Percentiles rank a stretch among this genome's conserved stretches.
Conservation (phyloP, 92 coral and sea anemone species). For the Porites divaricata region DNA sequence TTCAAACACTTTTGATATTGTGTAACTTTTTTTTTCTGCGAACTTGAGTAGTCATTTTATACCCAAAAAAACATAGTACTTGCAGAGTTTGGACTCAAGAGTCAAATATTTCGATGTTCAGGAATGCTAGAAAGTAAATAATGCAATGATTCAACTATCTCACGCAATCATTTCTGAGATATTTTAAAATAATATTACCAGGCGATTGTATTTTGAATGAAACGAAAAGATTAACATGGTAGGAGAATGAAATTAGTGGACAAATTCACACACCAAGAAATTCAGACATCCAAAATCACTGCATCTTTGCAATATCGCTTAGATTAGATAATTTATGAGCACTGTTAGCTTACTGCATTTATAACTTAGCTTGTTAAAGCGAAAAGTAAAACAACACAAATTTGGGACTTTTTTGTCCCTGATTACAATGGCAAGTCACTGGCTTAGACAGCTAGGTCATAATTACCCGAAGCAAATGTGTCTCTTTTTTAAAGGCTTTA, state of each 20-base stretch:
- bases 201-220: not conserved
- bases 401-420: too few species aligned
- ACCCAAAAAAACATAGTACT: not conserved
- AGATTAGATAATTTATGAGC: not conserved
- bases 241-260: not conserved
- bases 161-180: not conserved
- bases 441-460: too few species aligned
- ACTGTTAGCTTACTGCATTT: not conserved
- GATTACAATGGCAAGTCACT: too few species aligned
- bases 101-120: not conserved
- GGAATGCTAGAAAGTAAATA: not conserved
- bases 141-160: not conserved
- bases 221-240: not conserved
- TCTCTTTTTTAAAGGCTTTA: too few species aligned
- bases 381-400: not conserved
- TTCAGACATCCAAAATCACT: not conserved
- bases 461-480: too few species aligned
- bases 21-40: too few species aligned
- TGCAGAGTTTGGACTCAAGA: not conserved
- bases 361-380: not conserved
- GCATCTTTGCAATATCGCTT: not conserved
- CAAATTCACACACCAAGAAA: not conserved
- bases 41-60: not conserved
- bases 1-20: not conserved
- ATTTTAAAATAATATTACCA: not conserved